Evolutionary conservation across 2,797 vertebrate species (phyloP).

Genomic region (Sebastes ruberrimus): DNA sequence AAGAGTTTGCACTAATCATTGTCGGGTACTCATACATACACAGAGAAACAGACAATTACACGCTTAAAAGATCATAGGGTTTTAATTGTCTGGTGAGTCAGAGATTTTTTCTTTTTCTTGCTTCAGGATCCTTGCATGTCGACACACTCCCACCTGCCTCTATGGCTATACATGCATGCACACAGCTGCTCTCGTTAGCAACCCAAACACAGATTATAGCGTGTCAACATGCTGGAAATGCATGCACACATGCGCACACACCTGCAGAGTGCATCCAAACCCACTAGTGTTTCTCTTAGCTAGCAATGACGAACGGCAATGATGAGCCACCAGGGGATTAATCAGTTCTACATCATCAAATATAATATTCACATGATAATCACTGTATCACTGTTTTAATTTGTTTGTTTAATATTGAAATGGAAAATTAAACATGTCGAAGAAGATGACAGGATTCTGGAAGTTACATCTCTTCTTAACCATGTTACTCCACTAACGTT

Average conservation of each 20-base stretch:
- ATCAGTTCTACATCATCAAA: constrained; percentile 6
- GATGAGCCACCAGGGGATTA: constrained; percentile 10
- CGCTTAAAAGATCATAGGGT: constrained; percentile 31
- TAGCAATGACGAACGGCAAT: background rate
- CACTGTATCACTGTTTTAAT: background rate
- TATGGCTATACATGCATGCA: background rate
- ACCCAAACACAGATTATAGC: constrained; percentile 28
- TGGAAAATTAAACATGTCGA: background rate
- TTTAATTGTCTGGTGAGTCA: constrained; percentile 43
- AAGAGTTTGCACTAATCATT: background rate
- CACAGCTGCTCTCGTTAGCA: constrained; percentile 30
- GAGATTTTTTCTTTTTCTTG: background rate
- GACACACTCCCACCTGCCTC: constrained; percentile 19
- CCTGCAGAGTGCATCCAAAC: background rate
- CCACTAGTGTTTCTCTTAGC: background rate
- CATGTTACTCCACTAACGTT: background rate
- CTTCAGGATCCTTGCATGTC: background rate
- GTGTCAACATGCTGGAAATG: background rate
- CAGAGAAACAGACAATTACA: constrained; percentile 39
- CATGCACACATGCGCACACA: background rate
- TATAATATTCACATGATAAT: background rate
- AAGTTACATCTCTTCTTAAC: background rate
- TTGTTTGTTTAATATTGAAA: background rate
- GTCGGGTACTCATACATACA: background rate
- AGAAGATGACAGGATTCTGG: background rate